phyloP scores from a whole-genome alignment of 2,797 vertebrate genomes.

The Lacerta viridis region DNA sequence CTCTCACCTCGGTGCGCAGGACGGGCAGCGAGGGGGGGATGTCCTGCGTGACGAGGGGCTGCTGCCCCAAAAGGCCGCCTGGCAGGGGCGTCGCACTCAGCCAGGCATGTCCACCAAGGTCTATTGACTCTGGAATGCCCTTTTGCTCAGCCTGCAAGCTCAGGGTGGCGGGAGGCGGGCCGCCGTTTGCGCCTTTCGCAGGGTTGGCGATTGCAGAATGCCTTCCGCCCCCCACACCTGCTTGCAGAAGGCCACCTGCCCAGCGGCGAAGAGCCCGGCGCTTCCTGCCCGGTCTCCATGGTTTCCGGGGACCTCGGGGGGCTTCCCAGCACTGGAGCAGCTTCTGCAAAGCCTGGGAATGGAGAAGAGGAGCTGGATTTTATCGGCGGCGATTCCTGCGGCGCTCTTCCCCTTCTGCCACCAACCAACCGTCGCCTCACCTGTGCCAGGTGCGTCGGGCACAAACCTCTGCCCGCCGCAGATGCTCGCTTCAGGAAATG shows the following conservation, averaged over 20 bases:
- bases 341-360: not conserved
- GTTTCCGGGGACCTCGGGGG: accelerated
- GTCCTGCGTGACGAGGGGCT: too few species aligned
- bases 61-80: accelerated
- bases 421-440: not conserved
- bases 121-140: accelerated
- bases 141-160: not conserved
- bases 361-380: too few species aligned
- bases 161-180: not conserved
- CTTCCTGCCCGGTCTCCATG: accelerated
- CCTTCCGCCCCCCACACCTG: not conserved
- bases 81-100: not conserved
- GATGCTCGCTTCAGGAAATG: constrained; percentile 69
- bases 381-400: too few species aligned
- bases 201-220: not conserved
- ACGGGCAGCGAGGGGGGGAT: not conserved
- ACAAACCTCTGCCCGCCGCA: not conserved
- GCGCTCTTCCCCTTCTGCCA: too few species aligned
- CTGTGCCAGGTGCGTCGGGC: not conserved
- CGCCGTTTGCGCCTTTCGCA: accelerated
- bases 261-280: not conserved
- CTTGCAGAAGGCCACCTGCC: too few species aligned
- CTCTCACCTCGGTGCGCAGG: accelerated
- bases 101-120: accelerated
- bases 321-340: not conserved